A percentile compares a stretch with the other conserved stretches of the same genome.
Conservation (phyloP, 2,113 vertebrate species). For the Vidua macroura region DNA sequence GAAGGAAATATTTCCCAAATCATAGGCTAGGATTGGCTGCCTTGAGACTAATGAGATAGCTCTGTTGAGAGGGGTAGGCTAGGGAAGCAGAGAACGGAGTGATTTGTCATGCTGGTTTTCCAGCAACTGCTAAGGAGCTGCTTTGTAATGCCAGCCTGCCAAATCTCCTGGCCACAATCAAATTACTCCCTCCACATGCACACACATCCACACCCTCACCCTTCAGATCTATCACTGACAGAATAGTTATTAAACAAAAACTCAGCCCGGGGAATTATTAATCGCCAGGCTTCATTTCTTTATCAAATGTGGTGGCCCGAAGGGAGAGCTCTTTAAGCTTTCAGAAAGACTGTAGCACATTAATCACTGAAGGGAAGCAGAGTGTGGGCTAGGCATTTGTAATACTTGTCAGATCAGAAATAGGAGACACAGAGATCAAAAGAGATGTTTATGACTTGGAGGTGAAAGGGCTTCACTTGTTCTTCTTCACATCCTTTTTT, state of each 20-base stretch:
- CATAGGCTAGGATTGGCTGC: conserved; percentile 69
- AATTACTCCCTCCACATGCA: conserved; percentile 35
- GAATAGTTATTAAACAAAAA: conserved; percentile 82
- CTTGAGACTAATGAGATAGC: conserved; percentile 70
- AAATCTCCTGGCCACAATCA: conserved; percentile 65
- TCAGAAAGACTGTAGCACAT: conserved; percentile 54
- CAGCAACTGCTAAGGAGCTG: conserved; percentile 67
- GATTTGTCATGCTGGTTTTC: conserved; percentile 68
- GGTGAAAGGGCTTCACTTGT: neutral
- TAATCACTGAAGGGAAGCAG: conserved; percentile 58
- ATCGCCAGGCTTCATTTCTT: conserved; percentile 78
- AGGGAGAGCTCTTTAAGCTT: conserved; percentile 72
- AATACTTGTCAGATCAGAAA: conserved; percentile 62
- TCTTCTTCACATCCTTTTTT: neutral
- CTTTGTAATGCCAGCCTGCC: conserved; percentile 67
- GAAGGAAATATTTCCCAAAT: conserved; percentile 75
- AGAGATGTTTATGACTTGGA: conserved; percentile 19
- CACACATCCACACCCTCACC: conserved; percentile 48
- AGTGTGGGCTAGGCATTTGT: conserved; percentile 54
- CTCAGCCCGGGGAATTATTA: conserved; percentile 78
- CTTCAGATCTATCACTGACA: conserved; percentile 79
- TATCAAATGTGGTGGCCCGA: conserved; percentile 75
- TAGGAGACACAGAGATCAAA: conserved; percentile 37
- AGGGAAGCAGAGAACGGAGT: conserved; percentile 12
- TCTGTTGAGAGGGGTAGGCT: conserved; percentile 31